A percentile compares a stretch with the other conserved stretches of the same genome.
Conservation (phyloP, 2,113 vertebrate genomes). For the Psammodynastes pulverulentus region DNA sequence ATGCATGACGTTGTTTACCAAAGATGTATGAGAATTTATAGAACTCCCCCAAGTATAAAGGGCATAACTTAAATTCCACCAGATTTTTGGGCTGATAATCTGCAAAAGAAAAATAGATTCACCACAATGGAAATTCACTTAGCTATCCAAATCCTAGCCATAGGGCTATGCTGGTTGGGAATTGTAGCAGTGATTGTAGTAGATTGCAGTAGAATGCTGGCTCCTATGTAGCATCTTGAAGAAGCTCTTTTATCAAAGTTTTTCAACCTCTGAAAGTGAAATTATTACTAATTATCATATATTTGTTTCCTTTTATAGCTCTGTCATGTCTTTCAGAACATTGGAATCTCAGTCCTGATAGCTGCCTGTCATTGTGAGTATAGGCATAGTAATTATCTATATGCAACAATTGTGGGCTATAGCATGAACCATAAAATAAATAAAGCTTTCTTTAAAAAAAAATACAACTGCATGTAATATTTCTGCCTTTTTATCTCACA, state of each 20-base stretch:
- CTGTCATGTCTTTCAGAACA: conserved; percentile 60
- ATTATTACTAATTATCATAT: neutral
- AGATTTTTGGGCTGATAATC: neutral
- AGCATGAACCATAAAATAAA: neutral
- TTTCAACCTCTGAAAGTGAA: neutral
- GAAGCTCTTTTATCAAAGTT: neutral
- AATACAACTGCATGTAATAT: conserved; percentile 13
- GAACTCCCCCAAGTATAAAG: too few species aligned
- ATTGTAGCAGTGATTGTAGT: neutral
- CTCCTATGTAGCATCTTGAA: neutral
- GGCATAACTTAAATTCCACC: neutral
- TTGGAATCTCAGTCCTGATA: conserved; percentile 55
- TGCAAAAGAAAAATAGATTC: neutral
- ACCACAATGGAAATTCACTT: neutral
- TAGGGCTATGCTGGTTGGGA: neutral
- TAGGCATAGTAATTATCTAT: conserved; percentile 11
- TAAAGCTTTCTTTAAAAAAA: neutral
- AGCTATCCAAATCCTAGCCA: neutral
- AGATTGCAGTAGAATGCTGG: too few species aligned
- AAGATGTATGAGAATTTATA: neutral
- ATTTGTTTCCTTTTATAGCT: conserved; percentile 56
- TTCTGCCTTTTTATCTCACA: conserved; percentile 32
- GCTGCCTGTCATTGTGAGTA: conserved; percentile 67
- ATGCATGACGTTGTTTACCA: neutral
- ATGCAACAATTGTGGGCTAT: neutral